Percentiles rank a stretch among this genome's conserved stretches.
Evolutionary conservation across 1,140 invertebrate species (phyloP).

Genomic region (Hermatobates lingyangjiaoensis): DNA sequence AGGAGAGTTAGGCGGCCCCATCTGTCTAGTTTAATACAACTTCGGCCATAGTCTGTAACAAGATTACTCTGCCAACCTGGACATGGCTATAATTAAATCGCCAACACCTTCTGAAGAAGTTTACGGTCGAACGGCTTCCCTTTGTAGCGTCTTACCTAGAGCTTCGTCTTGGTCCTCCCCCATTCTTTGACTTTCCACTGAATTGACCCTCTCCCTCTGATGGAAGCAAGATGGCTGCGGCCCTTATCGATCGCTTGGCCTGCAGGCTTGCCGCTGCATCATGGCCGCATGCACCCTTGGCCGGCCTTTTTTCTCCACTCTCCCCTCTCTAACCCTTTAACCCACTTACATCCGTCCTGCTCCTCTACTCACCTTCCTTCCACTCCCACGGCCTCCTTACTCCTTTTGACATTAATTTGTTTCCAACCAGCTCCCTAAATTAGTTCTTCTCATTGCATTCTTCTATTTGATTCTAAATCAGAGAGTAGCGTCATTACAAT

Average conservation of each 20-base stretch:
- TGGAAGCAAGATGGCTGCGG: slow-evolving; percentile 1
- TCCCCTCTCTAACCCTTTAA: too few species aligned
- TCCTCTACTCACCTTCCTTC: too few species aligned
- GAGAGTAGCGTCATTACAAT: too few species aligned
- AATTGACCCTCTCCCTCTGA: slow-evolving; percentile 8
- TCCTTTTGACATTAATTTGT: too few species aligned
- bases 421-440: too few species aligned
- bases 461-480: too few species aligned
- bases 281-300: slow-evolving; percentile 8
- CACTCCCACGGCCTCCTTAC: too few species aligned
- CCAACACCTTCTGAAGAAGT: slow-evolving; percentile 6
- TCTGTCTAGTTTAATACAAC: slow-evolving; percentile 13
- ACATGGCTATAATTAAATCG: slow-evolving; percentile 14
- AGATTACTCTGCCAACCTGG: slow-evolving; percentile 9
- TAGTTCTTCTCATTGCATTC: too few species aligned
- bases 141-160: slow-evolving; percentile 4
- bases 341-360: too few species aligned
- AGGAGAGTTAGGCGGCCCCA: slow-evolving; percentile 2
- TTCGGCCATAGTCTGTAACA: slow-evolving; percentile 13
- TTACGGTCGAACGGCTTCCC: not conserved
- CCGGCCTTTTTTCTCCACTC: too few species aligned
- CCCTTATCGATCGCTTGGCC: slow-evolving; percentile 8
- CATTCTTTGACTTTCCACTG: slow-evolving; percentile 12
- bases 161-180: not conserved
- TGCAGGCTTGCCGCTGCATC: too few species aligned